Evolutionary conservation across 2,888 invertebrate genomes (phyloP).

Genomic region (Plusia festucae): DNA sequence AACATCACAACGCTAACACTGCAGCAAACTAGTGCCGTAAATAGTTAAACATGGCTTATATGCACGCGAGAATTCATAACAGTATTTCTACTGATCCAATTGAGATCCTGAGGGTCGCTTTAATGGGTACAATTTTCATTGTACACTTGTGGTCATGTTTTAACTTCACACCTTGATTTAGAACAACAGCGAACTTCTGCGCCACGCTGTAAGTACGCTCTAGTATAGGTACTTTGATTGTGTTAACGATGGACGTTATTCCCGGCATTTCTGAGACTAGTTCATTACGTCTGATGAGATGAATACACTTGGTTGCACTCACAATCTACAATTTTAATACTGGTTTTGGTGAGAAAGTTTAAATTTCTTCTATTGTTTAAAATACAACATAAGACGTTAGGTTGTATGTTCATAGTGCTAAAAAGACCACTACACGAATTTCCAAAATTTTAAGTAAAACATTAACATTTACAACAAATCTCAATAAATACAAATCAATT

Average conservation of each 20-base stretch:
- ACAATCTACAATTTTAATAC: not conserved
- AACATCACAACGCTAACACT: constrained; percentile 61
- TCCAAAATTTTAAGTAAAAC: no score
- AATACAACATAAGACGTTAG: not conserved
- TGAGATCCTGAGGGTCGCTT: constrained; percentile 78
- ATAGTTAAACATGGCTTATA: constrained; percentile 75
- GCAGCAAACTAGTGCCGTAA: constrained; percentile 66
- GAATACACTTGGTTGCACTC: not conserved
- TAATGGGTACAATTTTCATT: constrained; percentile 75
- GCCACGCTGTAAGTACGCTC: not conserved
- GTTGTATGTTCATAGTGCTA: no score
- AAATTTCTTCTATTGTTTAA: not conserved
- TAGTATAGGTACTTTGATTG: not conserved
- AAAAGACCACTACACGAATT: no score
- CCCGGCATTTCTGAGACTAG: not conserved
- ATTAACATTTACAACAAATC: no score
- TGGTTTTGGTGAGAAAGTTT: not conserved
- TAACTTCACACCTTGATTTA: constrained; percentile 31
- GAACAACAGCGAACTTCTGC: constrained; percentile 10
- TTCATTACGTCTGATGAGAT: not conserved
- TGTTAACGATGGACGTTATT: not conserved
- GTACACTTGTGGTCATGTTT: constrained; percentile 71
- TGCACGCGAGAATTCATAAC: constrained; percentile 72
- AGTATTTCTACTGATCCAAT: constrained; percentile 81
- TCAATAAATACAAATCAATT: no score